These are phyloP conservation scores for Helobdella robusta DNA, from an alignment of 2,888 invertebrate genomes.

Conservation along the genomic window DNA sequence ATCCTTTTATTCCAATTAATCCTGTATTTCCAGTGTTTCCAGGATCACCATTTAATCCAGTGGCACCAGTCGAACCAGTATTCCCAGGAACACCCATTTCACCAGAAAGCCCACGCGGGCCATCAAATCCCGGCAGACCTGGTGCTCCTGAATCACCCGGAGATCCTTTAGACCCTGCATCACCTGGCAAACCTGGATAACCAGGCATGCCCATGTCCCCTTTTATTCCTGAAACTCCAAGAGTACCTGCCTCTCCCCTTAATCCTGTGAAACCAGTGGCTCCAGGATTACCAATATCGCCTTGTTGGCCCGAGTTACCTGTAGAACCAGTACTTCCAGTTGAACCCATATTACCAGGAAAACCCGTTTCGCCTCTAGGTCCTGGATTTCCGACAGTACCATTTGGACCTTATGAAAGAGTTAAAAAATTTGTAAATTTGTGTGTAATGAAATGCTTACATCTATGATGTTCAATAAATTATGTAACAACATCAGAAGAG, in stretches of 20 bases:
- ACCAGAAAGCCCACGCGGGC: conserved; percentile 18
- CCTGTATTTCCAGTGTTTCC: background rate
- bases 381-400: conserved; percentile 9
- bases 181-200: conserved; percentile 15
- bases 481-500: too few species aligned
- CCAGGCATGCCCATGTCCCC: background rate
- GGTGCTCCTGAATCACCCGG: conserved; percentile 13
- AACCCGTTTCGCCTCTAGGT: background rate
- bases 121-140: conserved; percentile 17
- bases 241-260: conserved; percentile 25
- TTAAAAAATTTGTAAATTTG: too few species aligned
- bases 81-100: background rate
- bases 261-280: conserved; percentile 18
- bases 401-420: conserved; percentile 13
- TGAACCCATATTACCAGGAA: conserved; percentile 21
- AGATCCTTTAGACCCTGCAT: conserved; percentile 20
- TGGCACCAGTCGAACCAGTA: background rate
- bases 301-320: conserved; percentile 1
- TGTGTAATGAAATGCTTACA: too few species aligned
- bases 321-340: conserved; percentile 14
- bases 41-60: background rate
- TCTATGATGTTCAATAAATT: too few species aligned
- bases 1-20: background rate
- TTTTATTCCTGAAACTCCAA: conserved; percentile 5
- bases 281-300: conserved; percentile 13